Evolutionary conservation across 2,113 vertebrate genomes (phyloP), one percentile per base, ranked within the genome.

Genomic region (Leuciscus idus): DNA sequence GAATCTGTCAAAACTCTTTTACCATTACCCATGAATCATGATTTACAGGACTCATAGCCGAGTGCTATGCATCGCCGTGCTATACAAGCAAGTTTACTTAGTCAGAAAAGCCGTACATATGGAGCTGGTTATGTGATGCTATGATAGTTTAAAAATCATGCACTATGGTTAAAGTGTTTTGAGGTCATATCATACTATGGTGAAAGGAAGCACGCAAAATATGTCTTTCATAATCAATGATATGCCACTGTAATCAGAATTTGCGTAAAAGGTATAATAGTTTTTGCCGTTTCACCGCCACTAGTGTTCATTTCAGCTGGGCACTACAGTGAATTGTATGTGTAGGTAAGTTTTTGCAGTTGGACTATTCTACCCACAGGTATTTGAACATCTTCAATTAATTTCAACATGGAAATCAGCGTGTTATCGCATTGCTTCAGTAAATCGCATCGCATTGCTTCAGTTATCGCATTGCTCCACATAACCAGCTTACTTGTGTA

Each of bases 341-440:
- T 8, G 4, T 30, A 66, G 23, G 62, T 66, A 30, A 30, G 28
- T 17, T 30, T 66, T 66, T 66, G 13, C 2, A 64, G 21, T 76
- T 62, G 28, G 19, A 66, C 3, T 52, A 39, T 84, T 74, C 21
- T 23, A 55, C 52, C 17, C 13, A 55, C 52, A 55, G 17, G 3
- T 81, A 48, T 12, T 64, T 86, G 23, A 74, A 64, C 28, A 28
- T 39, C 9, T 23, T 87, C 64, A 36, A n/a, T 23, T 28, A 46
- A 19, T n/a, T 52, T 84, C 19, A 81, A 79, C 12, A 64, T 59
- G 17, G n/a, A 80, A 52, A 62, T 50, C 19, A 30, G n/a, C 52
- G 43, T 84, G 39, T 76, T 73, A 70, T 46, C 57, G 26, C 26
- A 26, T 26, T 26, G 26, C 26, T 26, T 26, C 26, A 26, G 26